Conservation (phyloP, 2,113 vertebrate genomes). For the Campylomormyrus numenius region DNA sequence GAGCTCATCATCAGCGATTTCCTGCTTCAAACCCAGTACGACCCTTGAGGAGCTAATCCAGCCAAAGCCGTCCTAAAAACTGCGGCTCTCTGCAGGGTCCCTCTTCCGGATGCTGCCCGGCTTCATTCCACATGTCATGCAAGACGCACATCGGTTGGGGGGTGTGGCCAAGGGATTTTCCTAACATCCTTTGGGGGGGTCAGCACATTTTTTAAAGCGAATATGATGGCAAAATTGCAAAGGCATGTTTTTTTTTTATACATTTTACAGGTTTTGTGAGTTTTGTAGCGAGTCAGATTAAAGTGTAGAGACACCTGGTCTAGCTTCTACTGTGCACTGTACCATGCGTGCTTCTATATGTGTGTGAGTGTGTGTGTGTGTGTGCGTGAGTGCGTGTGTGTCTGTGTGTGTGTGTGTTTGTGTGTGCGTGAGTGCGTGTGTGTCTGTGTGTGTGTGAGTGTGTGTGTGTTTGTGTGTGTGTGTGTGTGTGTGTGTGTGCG, state of each 20-base stretch:
- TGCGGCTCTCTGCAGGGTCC: neutral
- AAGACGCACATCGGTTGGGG: neutral
- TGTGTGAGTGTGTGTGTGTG: too few species aligned
- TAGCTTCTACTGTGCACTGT: neutral
- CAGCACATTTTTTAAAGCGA: slow-evolving; percentile 5
- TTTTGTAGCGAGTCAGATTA: slow-evolving; percentile 22
- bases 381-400: too few species aligned
- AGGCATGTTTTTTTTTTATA: neutral
- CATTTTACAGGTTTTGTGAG: slow-evolving; percentile 11
- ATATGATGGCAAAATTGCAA: neutral
- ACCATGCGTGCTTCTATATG: neutral
- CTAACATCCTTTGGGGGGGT: neutral
- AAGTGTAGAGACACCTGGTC: slow-evolving; percentile 20
- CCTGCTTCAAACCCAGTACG: neutral
- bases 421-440: too few species aligned
- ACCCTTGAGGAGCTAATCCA: neutral
- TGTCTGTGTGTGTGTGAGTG: too few species aligned
- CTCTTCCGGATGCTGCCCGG: neutral
- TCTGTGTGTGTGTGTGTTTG: neutral
- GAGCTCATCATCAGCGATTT: neutral
- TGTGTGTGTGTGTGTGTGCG: neutral
- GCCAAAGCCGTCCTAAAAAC: neutral
- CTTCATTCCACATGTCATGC: neutral
- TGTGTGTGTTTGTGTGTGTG: neutral
- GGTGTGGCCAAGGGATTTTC: neutral